Percentiles rank a stretch among this genome's conserved stretches.
Conservation (phyloP, 2,888 invertebrate species). For the Leucoma salicis region DNA sequence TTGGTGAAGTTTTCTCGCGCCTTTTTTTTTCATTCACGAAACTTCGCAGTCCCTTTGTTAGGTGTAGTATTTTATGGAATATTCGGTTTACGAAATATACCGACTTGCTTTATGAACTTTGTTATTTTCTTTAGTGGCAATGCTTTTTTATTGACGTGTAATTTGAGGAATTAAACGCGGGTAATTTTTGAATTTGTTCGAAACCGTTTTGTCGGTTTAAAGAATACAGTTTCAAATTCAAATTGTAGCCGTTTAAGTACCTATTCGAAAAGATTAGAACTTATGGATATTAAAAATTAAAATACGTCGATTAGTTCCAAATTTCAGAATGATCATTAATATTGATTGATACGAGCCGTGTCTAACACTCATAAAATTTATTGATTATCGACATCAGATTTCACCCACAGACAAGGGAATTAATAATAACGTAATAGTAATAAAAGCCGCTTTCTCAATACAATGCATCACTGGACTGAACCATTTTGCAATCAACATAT, state of each 20-base stretch:
- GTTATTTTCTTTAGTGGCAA: conserved; percentile 24
- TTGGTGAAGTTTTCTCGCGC: conserved; percentile 52
- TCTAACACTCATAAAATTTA: conserved; percentile 71
- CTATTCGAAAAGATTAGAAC: conserved; percentile 51
- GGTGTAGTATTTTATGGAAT: conserved; percentile 24
- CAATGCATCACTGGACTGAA: conserved; percentile 59
- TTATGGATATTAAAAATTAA: conserved; percentile 69
- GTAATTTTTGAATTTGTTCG: conserved; percentile 41
- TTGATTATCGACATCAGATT: conserved; percentile 60
- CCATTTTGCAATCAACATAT: conserved; percentile 75
- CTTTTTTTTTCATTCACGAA: conserved; percentile 21
- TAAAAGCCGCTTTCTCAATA: conserved; percentile 65
- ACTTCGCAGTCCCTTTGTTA: conserved; percentile 14
- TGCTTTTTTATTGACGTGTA: conserved; percentile 27
- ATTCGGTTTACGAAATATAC: conserved; percentile 28
- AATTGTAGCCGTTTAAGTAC: conserved; percentile 51
- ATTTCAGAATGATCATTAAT: conserved; percentile 72
- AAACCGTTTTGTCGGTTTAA: conserved; percentile 42
- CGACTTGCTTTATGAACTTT: conserved; percentile 18
- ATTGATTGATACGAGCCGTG: conserved; percentile 75
- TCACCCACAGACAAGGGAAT: conserved; percentile 62
- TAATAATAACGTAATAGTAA: conserved; percentile 57
- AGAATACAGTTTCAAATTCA: conserved; percentile 41
- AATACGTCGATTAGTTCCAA: conserved; percentile 74
- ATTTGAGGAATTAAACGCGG: conserved; percentile 26